phyloP scores from a whole-genome alignment of 2,113 vertebrate species.

The Cairina moschata region DNA sequence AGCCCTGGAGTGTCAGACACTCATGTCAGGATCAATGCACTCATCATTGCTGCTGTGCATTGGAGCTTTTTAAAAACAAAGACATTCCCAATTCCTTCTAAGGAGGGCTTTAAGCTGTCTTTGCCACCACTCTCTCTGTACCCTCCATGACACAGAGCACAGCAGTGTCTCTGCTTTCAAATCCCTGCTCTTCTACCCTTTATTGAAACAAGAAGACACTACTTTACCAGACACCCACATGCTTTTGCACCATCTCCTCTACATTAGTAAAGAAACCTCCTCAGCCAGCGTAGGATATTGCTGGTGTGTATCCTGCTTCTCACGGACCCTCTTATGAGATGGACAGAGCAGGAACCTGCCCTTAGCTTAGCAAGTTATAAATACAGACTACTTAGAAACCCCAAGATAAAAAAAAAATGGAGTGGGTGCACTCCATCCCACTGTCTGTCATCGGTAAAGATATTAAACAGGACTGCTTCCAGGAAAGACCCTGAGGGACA shows the following conservation, averaged over 20 bases:
- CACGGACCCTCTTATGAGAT: not conserved
- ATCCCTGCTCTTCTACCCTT: not conserved
- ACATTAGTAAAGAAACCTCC: not conserved
- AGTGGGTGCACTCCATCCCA: too few relatives aligned
- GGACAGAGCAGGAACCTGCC: not conserved
- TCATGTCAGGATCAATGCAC: not conserved
- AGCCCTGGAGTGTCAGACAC: not conserved
- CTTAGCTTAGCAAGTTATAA: not conserved
- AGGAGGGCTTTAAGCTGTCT: not conserved
- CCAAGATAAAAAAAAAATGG: not conserved
- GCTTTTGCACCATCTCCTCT: not conserved
- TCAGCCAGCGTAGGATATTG: not conserved
- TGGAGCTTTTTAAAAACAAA: not conserved
- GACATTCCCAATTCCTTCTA: not conserved
- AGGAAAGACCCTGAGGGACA: too few relatives aligned
- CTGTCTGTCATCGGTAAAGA: too few relatives aligned
- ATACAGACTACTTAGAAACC: not conserved
- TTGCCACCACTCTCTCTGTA: not conserved
- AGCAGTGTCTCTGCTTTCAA: not conserved
- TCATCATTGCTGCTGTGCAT: not conserved
- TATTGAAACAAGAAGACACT: not conserved
- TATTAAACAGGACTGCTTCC: too few relatives aligned
- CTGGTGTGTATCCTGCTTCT: not conserved
- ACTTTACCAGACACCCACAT: too few relatives aligned
- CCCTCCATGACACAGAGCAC: rapidly evolving